These are phyloP conservation scores for Drosophila fungiperda DNA, from an alignment of 2,888 invertebrate genomes.

Conservation along the genomic window DNA sequence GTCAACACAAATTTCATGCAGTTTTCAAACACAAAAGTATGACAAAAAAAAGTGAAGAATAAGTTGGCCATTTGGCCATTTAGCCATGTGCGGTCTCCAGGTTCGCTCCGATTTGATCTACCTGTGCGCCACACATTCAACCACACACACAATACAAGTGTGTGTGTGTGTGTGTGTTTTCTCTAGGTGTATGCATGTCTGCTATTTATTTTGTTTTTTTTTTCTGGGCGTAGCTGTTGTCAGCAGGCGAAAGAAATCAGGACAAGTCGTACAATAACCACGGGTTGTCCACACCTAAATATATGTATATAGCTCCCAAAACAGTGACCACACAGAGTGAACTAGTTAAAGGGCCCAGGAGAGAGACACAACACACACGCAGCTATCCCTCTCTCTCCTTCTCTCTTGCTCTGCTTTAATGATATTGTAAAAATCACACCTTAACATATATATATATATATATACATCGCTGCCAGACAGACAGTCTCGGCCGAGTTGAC, in stretches of 20 bases:
- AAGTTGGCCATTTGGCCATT: constrained; percentile 32
- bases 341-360: constrained; percentile 43
- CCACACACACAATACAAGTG: constrained; percentile 37
- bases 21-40: constrained; percentile 29
- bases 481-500: constrained; percentile 36
- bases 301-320: constrained; percentile 51
- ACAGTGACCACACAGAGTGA: constrained; percentile 59
- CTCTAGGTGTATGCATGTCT: background rate
- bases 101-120: constrained; percentile 24
- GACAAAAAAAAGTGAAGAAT: background rate
- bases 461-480: constrained; percentile 1
- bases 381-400: background rate
- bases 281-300: constrained; percentile 77
- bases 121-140: constrained; percentile 49
- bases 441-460: constrained; percentile 23
- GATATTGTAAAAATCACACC: constrained; percentile 83
- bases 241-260: constrained; percentile 60
- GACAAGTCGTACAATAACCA: constrained; percentile 53
- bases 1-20: constrained; percentile 75
- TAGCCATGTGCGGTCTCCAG: constrained; percentile 66
- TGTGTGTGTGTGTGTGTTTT: constrained; percentile 23
- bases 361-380: constrained; percentile 10
- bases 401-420: constrained; percentile 55
- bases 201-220: constrained; percentile 5
- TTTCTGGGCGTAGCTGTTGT: constrained; percentile 72